These are phyloP conservation scores for Volucella inflata DNA, from an alignment of 2,888 invertebrate genomes.

Conservation along the genomic window DNA sequence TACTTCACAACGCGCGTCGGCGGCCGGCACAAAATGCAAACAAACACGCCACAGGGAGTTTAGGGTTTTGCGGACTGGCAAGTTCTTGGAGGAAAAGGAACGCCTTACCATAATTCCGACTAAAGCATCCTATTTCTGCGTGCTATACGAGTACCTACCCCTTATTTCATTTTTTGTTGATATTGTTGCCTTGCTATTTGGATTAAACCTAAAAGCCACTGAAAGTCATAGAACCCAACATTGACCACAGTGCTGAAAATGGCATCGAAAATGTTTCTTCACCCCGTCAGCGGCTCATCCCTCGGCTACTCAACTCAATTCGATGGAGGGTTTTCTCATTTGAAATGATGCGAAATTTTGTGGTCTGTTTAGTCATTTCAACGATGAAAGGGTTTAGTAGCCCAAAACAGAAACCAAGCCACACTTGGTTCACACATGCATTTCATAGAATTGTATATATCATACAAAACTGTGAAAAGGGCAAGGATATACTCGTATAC, in stretches of 20 bases:
- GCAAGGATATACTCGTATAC: slow-evolving; percentile 54
- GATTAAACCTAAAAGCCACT: slow-evolving; percentile 58
- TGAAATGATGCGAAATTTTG: slow-evolving; percentile 48
- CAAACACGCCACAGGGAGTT: slow-evolving; percentile 68
- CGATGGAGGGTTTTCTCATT: slow-evolving; percentile 41
- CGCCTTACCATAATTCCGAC: slow-evolving; percentile 21
- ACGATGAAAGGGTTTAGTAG: slow-evolving; percentile 62
- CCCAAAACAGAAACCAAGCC: slow-evolving; percentile 43
- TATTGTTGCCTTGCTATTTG: background rate
- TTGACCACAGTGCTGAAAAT: slow-evolving; percentile 57
- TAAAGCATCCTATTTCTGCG: slow-evolving; percentile 15
- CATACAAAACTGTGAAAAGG: no score
- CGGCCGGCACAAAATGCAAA: slow-evolving; percentile 44
- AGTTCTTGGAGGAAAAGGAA: background rate
- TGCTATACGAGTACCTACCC: background rate
- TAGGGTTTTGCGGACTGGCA: slow-evolving; percentile 59
- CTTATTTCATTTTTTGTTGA: slow-evolving; percentile 1
- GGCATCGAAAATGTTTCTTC: slow-evolving; percentile 29
- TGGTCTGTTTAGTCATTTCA: slow-evolving; percentile 66
- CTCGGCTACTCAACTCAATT: background rate
- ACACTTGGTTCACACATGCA: slow-evolving; percentile 57
- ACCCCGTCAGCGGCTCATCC: background rate
- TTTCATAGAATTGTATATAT: no score
- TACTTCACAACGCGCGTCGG: slow-evolving; percentile 35
- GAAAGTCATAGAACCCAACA: slow-evolving; percentile 55